A percentile compares a stretch with the other conserved stretches of the same genome.
These are phyloP conservation scores for Xenentodon cancila DNA, from an alignment of 2,797 vertebrate genomes.

Conservation along the genomic window DNA sequence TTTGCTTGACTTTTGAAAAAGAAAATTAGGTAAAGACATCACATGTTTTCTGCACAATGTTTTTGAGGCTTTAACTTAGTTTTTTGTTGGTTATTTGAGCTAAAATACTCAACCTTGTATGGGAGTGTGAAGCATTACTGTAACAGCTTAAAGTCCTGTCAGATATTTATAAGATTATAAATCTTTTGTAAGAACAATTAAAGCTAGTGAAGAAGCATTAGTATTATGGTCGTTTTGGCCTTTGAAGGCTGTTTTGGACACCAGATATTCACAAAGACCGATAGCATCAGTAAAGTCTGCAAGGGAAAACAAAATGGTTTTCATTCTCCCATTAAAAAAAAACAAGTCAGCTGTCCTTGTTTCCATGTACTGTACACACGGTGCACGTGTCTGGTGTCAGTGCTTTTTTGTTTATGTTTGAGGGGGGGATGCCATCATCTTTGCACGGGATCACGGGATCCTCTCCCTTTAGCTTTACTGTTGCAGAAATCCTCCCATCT, in stretches of 20 bases:
- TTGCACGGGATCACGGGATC: constrained; percentile 60
- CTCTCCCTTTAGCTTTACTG: constrained; percentile 40
- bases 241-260: neutral
- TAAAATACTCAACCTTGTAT: too few species aligned
- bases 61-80: too few species aligned
- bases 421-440: constrained; percentile 52
- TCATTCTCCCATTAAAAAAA: constrained; percentile 31
- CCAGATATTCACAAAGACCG: neutral
- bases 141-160: neutral
- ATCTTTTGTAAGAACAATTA: too few species aligned
- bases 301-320: constrained; percentile 39
- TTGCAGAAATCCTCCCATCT: constrained; percentile 79
- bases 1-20: too few species aligned
- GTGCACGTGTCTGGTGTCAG: constrained; percentile 50
- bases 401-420: constrained; percentile 23
- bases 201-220: too few species aligned
- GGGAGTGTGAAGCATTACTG: too few species aligned
- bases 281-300: constrained; percentile 13
- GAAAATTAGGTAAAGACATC: too few species aligned
- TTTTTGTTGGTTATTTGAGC: too few species aligned
- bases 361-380: constrained; percentile 42
- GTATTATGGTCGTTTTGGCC: too few species aligned
- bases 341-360: constrained; percentile 46
- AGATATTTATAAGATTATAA: neutral
- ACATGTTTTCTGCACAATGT: too few species aligned